Percentiles rank a stretch among this genome's conserved stretches.
phyloP scores from a whole-genome alignment of 1,140 invertebrate genomes.

The Pemphigus obesinymphae region DNA sequence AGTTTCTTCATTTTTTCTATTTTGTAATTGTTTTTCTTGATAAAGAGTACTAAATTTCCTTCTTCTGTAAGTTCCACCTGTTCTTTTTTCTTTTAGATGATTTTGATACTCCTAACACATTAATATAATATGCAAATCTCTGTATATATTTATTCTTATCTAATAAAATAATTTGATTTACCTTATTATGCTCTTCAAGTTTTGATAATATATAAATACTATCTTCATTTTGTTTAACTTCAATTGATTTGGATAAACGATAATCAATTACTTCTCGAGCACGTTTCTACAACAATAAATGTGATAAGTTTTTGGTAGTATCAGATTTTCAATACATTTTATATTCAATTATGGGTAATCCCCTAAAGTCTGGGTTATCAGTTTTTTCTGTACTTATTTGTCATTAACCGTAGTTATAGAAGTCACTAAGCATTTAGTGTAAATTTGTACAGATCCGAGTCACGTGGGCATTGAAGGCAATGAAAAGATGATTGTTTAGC shows the following conservation, averaged over 20 bases:
- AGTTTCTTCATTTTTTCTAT: slow-evolving; percentile 56
- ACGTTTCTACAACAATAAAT: slow-evolving; percentile 54
- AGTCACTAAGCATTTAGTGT: too few relatives aligned
- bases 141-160: neutral
- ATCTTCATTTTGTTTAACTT: slow-evolving; percentile 59
- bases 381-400: too few relatives aligned
- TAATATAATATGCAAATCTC: neutral
- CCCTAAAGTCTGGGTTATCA: too few relatives aligned
- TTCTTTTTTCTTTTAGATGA: slow-evolving; percentile 59
- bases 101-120: slow-evolving; percentile 57
- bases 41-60: slow-evolving; percentile 50
- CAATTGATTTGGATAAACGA: slow-evolving; percentile 57
- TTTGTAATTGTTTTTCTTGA: slow-evolving; percentile 43
- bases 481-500: too few relatives aligned
- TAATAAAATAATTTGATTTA: neutral
- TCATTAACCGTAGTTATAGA: too few relatives aligned
- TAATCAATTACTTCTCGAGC: slow-evolving; percentile 66
- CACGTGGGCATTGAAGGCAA: too few relatives aligned
- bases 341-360: too few relatives aligned
- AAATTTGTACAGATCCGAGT: too few relatives aligned
- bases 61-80: slow-evolving; percentile 55
- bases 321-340: too few relatives aligned
- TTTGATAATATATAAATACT: slow-evolving; percentile 53
- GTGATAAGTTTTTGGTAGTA: too few relatives aligned
- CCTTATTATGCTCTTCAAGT: slow-evolving; percentile 55